A percentile compares a stretch with the other conserved stretches of the same genome.
Conservation (phyloP, 2,888 invertebrate species). For the Yponomeuta sedellus region DNA sequence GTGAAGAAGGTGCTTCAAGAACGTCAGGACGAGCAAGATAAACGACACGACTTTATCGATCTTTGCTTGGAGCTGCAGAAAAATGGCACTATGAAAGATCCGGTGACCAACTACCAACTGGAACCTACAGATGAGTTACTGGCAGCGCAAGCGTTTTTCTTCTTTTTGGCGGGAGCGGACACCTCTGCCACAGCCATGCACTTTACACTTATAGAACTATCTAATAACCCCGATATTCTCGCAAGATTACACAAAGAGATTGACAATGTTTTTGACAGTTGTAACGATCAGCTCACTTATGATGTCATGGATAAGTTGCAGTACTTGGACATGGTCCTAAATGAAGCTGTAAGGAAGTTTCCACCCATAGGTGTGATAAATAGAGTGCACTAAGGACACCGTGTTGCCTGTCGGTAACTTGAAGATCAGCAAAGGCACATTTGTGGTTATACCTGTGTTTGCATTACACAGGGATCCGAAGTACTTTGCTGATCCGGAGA, state of each 20-base stretch:
- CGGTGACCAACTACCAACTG: conserved; percentile 37
- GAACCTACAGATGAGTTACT: conserved; percentile 46
- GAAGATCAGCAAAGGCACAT: conserved; percentile 34
- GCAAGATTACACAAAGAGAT: conserved; percentile 51
- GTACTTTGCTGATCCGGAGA: conserved; percentile 49
- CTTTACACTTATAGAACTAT: conserved; percentile 48
- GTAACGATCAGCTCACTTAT: conserved; percentile 41
- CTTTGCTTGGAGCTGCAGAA: conserved; percentile 48
- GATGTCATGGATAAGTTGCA: conserved; percentile 43
- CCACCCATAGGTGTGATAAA: conserved; percentile 45
- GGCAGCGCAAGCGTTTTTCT: conserved; percentile 63
- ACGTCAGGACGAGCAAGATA: conserved; percentile 30
- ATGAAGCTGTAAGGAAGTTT: conserved; percentile 48
- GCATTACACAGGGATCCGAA: conserved; percentile 50
- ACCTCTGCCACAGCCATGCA: conserved; percentile 55
- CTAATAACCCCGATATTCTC: conserved; percentile 47
- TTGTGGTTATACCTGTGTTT: conserved; percentile 37
- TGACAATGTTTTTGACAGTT: conserved; percentile 38
- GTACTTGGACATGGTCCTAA: conserved; percentile 55
- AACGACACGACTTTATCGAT: conserved; percentile 48
- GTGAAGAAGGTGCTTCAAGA: conserved; percentile 41
- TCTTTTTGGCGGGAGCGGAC: conserved; percentile 63
- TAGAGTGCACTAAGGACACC: conserved; percentile 40
- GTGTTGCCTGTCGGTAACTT: conserved; percentile 38
- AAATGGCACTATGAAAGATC: conserved; percentile 41